Evolutionary conservation across 1,140 invertebrate species (phyloP), one percentile per base, ranked within the genome.

Genomic region (Andrena cerasifolii): DNA sequence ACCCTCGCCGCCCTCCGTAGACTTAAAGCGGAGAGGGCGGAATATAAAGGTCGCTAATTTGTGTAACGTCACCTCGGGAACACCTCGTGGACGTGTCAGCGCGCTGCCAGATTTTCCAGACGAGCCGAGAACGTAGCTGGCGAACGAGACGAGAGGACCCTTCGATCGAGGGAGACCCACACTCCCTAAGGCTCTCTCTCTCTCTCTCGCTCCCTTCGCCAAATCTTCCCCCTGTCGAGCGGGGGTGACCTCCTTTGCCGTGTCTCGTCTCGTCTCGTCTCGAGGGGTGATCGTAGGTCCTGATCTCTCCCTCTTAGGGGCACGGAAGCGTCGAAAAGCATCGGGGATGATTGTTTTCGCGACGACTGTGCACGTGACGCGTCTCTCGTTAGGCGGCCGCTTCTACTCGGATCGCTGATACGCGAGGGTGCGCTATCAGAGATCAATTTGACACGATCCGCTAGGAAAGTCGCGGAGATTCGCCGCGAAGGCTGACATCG

Each of bases 11-110:
- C 33, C 28, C 75, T 54, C 61, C 62, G 78, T 85, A 89, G 88
- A 86, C 89, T 91, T 91, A 91, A 91, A 91, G 90, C 80, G 80
- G 90, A 91, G 70, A 79, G 77, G 56, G 66, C 67, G 81, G 85
- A 86, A 86, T 86, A 86, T 86, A 82, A 86, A 86, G 63, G 63
- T 85, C 72, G 82, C 84, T 88, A 88, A 90, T 90, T 90, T 85
- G 76, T 82, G 61, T 85, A 82, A 86, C 78, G 75, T 75, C 63
- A 56, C 51, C 65, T 65, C 63, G 81, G n/a, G 6, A 68, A 49
- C 59, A 59, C 24, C 75, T 73, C 54, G 63, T 47, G 31, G 67
- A 66, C 18, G 56, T 33, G 53, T 53, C 63, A 26, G 10, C 54
- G 71, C 58, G 58, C 47, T 65, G 36, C 71, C 62, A 68, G 73